phyloP scores from a whole-genome alignment of 2,888 invertebrate genomes.

The Lucinisca nassula region DNA sequence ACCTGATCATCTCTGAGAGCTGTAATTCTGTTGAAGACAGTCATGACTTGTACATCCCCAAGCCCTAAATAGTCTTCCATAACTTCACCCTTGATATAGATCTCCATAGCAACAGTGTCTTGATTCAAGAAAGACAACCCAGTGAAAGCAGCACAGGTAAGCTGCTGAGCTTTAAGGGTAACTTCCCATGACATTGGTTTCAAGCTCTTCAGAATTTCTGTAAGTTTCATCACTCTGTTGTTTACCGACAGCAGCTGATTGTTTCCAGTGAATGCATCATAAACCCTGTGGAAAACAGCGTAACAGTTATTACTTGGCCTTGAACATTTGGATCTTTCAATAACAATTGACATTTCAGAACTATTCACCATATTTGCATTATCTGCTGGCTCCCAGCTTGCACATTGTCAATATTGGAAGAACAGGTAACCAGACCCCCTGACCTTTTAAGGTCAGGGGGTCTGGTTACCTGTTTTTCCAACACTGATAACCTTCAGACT shows the following conservation, averaged over 20 bases:
- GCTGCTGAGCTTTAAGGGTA: background rate
- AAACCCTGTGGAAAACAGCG: slow-evolving; percentile 17
- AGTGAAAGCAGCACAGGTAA: slow-evolving; percentile 37
- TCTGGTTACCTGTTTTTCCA: too few species aligned
- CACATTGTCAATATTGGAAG: too few species aligned
- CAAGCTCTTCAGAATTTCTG: background rate
- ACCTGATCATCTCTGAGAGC: slow-evolving; percentile 50
- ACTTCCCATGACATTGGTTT: slow-evolving; percentile 1
- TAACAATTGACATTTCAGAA: too few species aligned
- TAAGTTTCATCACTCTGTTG: background rate
- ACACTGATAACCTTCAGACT: too few species aligned
- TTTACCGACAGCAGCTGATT: background rate
- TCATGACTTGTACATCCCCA: slow-evolving; percentile 10
- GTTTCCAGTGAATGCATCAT: background rate
- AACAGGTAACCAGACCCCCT: too few species aligned
- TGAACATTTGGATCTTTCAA: too few species aligned
- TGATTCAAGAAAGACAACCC: slow-evolving; percentile 51
- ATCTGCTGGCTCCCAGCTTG: too few species aligned
- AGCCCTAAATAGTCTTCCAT: background rate
- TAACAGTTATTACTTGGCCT: too few species aligned
- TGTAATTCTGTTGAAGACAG: slow-evolving; percentile 60
- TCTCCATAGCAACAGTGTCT: slow-evolving; percentile 42
- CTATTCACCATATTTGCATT: too few species aligned
- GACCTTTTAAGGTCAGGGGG: too few species aligned
- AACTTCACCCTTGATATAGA: slow-evolving; percentile 8